These are phyloP conservation scores for Pocillopora verrucosa DNA, from an alignment of 64 coral and sea anemone genomes.

Conservation along the genomic window DNA sequence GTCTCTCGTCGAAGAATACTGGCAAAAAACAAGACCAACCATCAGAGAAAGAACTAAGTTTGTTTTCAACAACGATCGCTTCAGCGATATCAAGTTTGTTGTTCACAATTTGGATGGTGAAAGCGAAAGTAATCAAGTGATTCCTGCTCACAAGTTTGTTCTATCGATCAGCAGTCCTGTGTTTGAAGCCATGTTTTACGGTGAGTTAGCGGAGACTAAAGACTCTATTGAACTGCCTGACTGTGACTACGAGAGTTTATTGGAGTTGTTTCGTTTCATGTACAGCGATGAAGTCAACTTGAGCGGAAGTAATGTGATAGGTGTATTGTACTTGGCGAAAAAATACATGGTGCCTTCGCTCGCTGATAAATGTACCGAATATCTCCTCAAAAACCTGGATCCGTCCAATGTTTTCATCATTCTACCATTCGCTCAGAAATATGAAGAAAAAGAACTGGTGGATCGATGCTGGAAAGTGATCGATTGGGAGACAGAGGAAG, in stretches of 20 bases:
- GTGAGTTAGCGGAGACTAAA: no score
- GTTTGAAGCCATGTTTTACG: no score
- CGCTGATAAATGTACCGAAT: neutral
- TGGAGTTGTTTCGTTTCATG: no score
- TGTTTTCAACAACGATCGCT: neutral
- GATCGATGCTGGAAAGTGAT: conserved; percentile 8
- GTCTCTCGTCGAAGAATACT: neutral
- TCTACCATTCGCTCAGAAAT: neutral
- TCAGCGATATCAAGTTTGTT: no score
- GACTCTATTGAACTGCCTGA: no score
- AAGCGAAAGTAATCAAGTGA: no score
- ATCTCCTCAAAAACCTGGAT: neutral
- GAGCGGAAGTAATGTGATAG: no score
- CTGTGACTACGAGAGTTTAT: no score
- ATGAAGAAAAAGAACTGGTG: neutral
- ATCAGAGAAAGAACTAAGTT: neutral
- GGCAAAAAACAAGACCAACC: neutral
- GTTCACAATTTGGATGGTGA: no score
- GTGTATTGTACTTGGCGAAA: no score
- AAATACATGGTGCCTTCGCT: neutral
- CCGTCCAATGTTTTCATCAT: neutral
- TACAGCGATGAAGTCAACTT: no score
- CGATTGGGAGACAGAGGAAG: neutral
- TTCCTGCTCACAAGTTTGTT: neutral
- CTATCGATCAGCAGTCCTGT: neutral